Percentiles rank a stretch among this genome's conserved stretches.
Evolutionary conservation across 2,888 invertebrate species (phyloP).

Genomic region (Empis stercorea): DNA sequence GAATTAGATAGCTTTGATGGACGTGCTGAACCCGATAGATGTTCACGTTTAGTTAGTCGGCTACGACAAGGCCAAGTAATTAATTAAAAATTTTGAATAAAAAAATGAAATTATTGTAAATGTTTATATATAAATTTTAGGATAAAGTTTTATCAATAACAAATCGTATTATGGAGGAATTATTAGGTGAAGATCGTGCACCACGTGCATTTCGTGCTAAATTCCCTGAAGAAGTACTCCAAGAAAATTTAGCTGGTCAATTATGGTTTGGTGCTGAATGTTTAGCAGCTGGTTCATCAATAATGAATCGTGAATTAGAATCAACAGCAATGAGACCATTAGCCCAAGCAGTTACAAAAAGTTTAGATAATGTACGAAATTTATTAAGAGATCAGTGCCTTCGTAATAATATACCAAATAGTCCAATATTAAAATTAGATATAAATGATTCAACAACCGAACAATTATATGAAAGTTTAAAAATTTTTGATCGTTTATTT

Average conservation of each 20-base stretch:
- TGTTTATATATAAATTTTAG: conserved; percentile 33
- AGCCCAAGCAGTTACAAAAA: conserved; percentile 92
- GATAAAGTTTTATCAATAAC: conserved; percentile 84
- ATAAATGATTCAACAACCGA: conserved; percentile 52
- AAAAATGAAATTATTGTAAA: neutral
- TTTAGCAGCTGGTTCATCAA: conserved; percentile 94
- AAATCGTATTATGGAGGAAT: conserved; percentile 89
- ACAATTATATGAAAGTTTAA: conserved; percentile 65
- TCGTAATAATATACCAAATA: conserved; percentile 47
- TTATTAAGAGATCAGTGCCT: conserved; percentile 79
- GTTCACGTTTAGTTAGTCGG: conserved; percentile 88
- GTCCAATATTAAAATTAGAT: conserved; percentile 40
- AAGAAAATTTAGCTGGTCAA: conserved; percentile 95
- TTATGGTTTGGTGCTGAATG: conserved; percentile 99
- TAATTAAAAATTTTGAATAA: neutral
- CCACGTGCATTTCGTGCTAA: conserved; percentile 93
- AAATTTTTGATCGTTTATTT: conserved; percentile 87
- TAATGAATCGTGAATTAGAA: conserved; percentile 93
- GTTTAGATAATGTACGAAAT: conserved; percentile 83
- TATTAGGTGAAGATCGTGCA: conserved; percentile 74
- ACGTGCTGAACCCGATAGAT: conserved; percentile 94
- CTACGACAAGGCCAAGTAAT: conserved; percentile 78
- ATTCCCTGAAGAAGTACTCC: conserved; percentile 96
- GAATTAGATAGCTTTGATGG: conserved; percentile 99
- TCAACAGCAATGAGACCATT: conserved; percentile 93